These are phyloP conservation scores for Abrostola triplasia DNA, from an alignment of 2,888 invertebrate species.

Conservation along the genomic window DNA sequence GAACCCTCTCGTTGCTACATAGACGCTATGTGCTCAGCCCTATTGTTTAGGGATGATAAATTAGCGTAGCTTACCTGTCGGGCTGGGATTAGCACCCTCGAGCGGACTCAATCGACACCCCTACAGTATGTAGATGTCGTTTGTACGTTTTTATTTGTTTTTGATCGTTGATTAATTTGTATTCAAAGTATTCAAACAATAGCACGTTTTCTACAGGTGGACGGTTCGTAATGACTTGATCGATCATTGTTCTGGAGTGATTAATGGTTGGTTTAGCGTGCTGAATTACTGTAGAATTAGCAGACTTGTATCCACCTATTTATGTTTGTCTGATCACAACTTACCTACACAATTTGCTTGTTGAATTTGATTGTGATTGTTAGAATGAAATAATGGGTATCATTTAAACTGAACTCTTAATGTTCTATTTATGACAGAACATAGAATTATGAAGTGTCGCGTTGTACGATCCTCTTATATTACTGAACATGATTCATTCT, in stretches of 20 bases:
- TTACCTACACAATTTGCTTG: too few relatives aligned
- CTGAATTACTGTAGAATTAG: slow-evolving; percentile 12
- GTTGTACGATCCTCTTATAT: too few relatives aligned
- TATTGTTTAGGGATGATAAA: slow-evolving; percentile 87
- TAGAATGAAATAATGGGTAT: too few relatives aligned
- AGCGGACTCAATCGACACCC: slow-evolving; percentile 76
- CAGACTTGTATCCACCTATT: background rate
- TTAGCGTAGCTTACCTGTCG: slow-evolving; percentile 86
- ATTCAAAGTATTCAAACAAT: slow-evolving; percentile 74
- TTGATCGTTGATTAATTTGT: slow-evolving; percentile 81
- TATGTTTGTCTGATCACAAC: too few relatives aligned
- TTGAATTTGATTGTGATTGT: too few relatives aligned
- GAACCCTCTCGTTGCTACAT: slow-evolving; percentile 73
- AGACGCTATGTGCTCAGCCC: slow-evolving; percentile 69
- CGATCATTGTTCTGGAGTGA: slow-evolving; percentile 25
- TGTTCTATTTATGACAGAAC: too few relatives aligned
- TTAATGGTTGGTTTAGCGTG: slow-evolving; percentile 8
- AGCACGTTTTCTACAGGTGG: slow-evolving; percentile 43
- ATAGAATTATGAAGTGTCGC: too few relatives aligned
- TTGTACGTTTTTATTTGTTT: slow-evolving; percentile 82
- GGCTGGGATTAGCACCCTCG: slow-evolving; percentile 78
- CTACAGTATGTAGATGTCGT: slow-evolving; percentile 59
- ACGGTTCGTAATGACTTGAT: slow-evolving; percentile 12
- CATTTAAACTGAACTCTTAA: too few relatives aligned
- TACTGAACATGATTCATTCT: background rate